Evolutionary conservation across 2,888 invertebrate species (phyloP).

Genomic region (Saturnia pavonia): DNA sequence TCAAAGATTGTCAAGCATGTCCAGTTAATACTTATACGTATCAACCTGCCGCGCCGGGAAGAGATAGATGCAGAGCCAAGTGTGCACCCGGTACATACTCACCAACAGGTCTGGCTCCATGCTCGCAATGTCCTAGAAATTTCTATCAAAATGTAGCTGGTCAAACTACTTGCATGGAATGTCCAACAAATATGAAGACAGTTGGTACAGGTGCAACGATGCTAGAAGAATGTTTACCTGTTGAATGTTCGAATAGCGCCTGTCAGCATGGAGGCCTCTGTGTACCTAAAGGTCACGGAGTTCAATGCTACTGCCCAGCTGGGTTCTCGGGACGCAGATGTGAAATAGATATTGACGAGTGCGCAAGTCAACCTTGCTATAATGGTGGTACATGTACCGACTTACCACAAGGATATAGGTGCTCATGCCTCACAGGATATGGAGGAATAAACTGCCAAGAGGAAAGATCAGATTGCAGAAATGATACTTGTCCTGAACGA

Average conservation of each 20-base stretch:
- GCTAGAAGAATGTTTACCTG: slow-evolving; percentile 92
- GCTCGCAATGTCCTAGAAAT: slow-evolving; percentile 94
- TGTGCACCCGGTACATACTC: slow-evolving; percentile 96
- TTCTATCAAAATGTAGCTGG: slow-evolving; percentile 95
- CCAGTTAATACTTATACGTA: slow-evolving; percentile 94
- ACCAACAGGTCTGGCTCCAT: slow-evolving; percentile 95
- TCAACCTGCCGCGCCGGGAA: slow-evolving; percentile 93
- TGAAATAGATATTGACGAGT: slow-evolving; percentile 97
- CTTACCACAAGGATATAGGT: slow-evolving; percentile 94
- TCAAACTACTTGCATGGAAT: slow-evolving; percentile 93
- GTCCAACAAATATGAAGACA: slow-evolving; percentile 95
- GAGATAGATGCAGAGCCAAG: slow-evolving; percentile 91
- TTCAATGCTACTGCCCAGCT: slow-evolving; percentile 96
- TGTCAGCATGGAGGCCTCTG: slow-evolving; percentile 96
- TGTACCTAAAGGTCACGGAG: slow-evolving; percentile 92
- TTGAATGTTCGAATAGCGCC: slow-evolving; percentile 92
- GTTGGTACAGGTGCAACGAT: slow-evolving; percentile 89
- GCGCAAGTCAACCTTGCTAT: slow-evolving; percentile 95
- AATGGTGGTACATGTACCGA: slow-evolving; percentile 96
- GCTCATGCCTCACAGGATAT: slow-evolving; percentile 93
- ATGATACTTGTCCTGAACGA: slow-evolving; percentile 95
- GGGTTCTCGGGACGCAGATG: slow-evolving; percentile 96
- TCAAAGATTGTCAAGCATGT: slow-evolving; percentile 96
- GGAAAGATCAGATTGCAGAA: slow-evolving; percentile 93
- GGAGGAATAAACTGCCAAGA: slow-evolving; percentile 97